A percentile compares a stretch with the other conserved stretches of the same genome.
These are phyloP conservation scores for Phengaris arion DNA, from an alignment of 2,888 invertebrate species.

Conservation along the genomic window DNA sequence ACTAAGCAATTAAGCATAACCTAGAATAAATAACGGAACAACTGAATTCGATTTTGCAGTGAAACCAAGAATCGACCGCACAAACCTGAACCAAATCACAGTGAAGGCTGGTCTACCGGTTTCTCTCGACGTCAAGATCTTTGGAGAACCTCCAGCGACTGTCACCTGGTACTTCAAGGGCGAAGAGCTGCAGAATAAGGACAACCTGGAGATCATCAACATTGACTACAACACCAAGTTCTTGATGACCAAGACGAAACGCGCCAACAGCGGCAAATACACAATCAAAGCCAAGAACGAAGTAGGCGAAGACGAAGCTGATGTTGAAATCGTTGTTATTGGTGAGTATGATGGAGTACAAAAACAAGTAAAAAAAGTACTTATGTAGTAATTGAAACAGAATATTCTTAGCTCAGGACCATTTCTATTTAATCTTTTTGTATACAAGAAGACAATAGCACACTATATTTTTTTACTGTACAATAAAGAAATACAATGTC, in stretches of 20 bases:
- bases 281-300: slow-evolving; percentile 93
- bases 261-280: slow-evolving; percentile 92
- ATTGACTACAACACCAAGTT: slow-evolving; percentile 95
- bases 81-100: slow-evolving; percentile 89
- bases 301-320: slow-evolving; percentile 95
- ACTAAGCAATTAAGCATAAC: not conserved
- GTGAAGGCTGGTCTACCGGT: slow-evolving; percentile 94
- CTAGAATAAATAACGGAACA: no score
- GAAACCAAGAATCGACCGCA: slow-evolving; percentile 96
- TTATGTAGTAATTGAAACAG: no score
- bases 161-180: slow-evolving; percentile 94
- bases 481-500: no score
- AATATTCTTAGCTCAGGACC: no score
- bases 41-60: slow-evolving; percentile 76
- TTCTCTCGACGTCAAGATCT: slow-evolving; percentile 91
- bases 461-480: no score
- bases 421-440: no score
- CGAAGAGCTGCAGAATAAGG: slow-evolving; percentile 79
- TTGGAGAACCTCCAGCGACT: slow-evolving; percentile 95
- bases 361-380: no score
- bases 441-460: no score
- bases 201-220: slow-evolving; percentile 86
- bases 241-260: slow-evolving; percentile 89
- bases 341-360: slow-evolving; percentile 51
- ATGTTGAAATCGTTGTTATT: slow-evolving; percentile 92